Conservation (phyloP, 2,888 invertebrate genomes). For the Acanthococcus lagerstroemiae region DNA sequence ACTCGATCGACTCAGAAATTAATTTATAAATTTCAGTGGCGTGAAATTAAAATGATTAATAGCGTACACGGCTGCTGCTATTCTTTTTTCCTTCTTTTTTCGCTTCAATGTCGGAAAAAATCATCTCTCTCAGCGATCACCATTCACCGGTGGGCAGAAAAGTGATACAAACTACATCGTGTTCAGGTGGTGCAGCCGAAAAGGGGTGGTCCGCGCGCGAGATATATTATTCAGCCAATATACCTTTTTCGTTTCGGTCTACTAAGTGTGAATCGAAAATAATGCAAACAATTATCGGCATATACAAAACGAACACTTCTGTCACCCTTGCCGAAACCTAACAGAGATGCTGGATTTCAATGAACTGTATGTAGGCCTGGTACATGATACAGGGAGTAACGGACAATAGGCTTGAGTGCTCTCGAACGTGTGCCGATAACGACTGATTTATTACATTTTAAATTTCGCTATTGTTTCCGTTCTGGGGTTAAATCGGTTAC, state of each 20-base stretch:
- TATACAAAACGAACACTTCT: not conserved
- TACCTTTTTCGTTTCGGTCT: slow-evolving; percentile 25
- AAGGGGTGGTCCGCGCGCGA: not conserved
- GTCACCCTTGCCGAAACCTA: too few relatives aligned
- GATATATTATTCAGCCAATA: slow-evolving; percentile 11
- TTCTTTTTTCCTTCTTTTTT: not conserved
- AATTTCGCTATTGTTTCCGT: not conserved
- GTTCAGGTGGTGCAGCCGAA: too few relatives aligned
- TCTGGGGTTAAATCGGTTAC: not conserved
- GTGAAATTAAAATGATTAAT: not conserved
- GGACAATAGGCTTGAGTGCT: not conserved
- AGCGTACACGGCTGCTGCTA: not conserved
- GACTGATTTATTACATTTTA: not conserved
- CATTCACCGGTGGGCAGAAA: too few relatives aligned
- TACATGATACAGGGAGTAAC: not conserved
- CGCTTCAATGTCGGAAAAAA: not conserved
- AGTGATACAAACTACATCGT: too few relatives aligned
- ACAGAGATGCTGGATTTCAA: not conserved
- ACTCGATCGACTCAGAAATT: not conserved
- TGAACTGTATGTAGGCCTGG: too few relatives aligned
- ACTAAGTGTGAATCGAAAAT: slow-evolving; percentile 27
- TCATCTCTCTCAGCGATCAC: too few relatives aligned
- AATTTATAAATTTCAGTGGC: not conserved
- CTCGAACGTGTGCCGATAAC: not conserved
- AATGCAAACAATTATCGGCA: slow-evolving; percentile 23